Percentiles rank a stretch among this genome's conserved stretches.
These are phyloP conservation scores for Doryteuthis pealeii DNA, from an alignment of 1,140 invertebrate species.

Conservation along the genomic window DNA sequence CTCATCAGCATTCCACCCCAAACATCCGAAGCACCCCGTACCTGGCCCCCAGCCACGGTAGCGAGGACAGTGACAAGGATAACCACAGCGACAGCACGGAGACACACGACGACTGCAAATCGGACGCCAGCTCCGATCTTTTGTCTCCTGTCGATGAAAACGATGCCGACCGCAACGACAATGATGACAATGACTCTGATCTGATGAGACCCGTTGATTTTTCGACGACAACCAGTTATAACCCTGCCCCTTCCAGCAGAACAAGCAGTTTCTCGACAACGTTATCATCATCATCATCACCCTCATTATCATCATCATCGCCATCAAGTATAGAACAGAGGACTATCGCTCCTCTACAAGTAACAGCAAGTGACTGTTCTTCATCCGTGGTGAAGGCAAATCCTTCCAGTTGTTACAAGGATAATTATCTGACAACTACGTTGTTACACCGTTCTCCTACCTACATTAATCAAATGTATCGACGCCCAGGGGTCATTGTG, in stretches of 20 bases:
- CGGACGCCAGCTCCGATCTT: conserved; percentile 37
- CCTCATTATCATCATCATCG: conserved; percentile 21
- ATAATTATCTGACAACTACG: conserved; percentile 42
- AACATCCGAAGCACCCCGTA: no score
- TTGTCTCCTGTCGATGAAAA: conserved; percentile 38
- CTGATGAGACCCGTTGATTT: neutral
- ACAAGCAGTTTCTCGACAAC: neutral
- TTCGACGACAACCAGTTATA: neutral
- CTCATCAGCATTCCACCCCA: conserved; percentile 21
- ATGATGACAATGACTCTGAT: neutral
- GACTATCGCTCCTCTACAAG: neutral
- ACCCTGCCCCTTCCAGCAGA: neutral
- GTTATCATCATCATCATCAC: conserved; percentile 7
- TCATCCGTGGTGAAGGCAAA: neutral
- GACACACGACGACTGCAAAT: conserved; percentile 44
- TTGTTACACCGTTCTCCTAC: conserved; percentile 39
- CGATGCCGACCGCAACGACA: conserved; percentile 17
- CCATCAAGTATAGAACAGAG: conserved; percentile 17
- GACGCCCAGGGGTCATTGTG: conserved; percentile 49
- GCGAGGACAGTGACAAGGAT: conserved; percentile 47
- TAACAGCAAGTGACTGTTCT: neutral
- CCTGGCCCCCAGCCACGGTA: neutral
- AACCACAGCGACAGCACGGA: conserved; percentile 35
- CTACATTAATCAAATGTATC: conserved; percentile 28
- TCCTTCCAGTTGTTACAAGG: conserved; percentile 27